Base-by-base conservation (phyloP, 2,797 vertebrate species). In the Arnoldichthys spilopterus region DNA sequence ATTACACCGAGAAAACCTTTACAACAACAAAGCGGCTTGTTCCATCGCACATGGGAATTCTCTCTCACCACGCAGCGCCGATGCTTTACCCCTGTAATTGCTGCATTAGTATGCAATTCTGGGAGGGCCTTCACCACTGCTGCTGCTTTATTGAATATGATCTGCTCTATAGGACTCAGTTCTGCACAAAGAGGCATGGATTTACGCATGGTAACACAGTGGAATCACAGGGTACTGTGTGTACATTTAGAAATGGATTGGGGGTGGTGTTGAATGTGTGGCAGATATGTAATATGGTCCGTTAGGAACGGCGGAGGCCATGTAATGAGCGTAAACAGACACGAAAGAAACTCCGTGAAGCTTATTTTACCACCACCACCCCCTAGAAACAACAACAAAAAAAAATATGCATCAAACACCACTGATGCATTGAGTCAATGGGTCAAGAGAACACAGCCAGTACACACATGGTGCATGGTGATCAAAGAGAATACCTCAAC, bases 21-120 rank as follows among this genome's bases (percentile, higher is more conserved):
- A 90, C 88, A 91, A 92, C 88, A 93, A 93, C 91, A 92, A 91
- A 92, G 90, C 87, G 83, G 84, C 87, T 87, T 89, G 88, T 92
- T 91, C 79, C 76, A 83, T 86, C 82, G 86, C 91, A 90, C 90
- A 81, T 56, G 92, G 91, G 92, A 92, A 91, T 92, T 90, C 89
- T 86, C 81, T 68, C 74, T 86, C 83, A 89, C 89, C 90, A 89
- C 87, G 87, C 84, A 69, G 85, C 83, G 86, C 84, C 82, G 89
- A 86, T 89, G 89, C 82, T 90, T 90, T 90, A 87, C 85, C 84
- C 73, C 84, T 88, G 80, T 92, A 94, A 93, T 92, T 93, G 91
- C 89, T 86, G 87, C 86, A 91, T 92, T 91, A 92, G 89, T 90
- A 92, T 90, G 88, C 88, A 82, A 88, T 91, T 90, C 87, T 88